phyloP scores from a whole-genome alignment of 2,797 vertebrate genomes.

The Cynopterus sphinx region DNA sequence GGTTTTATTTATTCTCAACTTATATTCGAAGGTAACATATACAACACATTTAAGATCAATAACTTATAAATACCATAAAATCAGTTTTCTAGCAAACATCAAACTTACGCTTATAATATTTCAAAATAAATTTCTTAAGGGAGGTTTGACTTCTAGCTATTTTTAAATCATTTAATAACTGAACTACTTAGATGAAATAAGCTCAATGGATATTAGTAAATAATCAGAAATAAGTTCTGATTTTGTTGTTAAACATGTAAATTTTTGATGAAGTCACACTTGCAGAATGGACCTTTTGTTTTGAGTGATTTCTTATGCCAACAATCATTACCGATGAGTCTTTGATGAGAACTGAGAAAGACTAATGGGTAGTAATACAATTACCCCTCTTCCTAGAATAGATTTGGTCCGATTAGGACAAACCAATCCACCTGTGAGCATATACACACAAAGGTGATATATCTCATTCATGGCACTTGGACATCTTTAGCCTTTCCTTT shows the following conservation, averaged over 20 bases:
- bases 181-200: not conserved
- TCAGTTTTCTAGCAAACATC: not conserved
- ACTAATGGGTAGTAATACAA: not conserved
- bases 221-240: not conserved
- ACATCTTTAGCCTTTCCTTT: not conserved
- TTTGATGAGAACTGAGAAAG: not conserved
- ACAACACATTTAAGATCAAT: not conserved
- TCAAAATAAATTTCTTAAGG: constrained; percentile 3
- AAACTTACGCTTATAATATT: not conserved
- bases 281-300: not conserved
- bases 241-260: not conserved
- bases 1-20: constrained; percentile 38
- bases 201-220: not conserved
- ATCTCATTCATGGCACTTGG: not conserved
- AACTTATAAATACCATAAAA: not conserved
- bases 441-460: not conserved
- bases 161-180: not conserved
- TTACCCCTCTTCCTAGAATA: not conserved
- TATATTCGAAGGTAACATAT: not conserved
- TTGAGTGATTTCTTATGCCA: not conserved
- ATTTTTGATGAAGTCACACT: not conserved
- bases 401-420: not conserved
- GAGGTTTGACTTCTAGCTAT: not conserved
- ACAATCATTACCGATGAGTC: not conserved
- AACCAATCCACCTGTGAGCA: not conserved